Conservation (phyloP, 2,113 vertebrate genomes). For the Peromyscus leucopus region DNA sequence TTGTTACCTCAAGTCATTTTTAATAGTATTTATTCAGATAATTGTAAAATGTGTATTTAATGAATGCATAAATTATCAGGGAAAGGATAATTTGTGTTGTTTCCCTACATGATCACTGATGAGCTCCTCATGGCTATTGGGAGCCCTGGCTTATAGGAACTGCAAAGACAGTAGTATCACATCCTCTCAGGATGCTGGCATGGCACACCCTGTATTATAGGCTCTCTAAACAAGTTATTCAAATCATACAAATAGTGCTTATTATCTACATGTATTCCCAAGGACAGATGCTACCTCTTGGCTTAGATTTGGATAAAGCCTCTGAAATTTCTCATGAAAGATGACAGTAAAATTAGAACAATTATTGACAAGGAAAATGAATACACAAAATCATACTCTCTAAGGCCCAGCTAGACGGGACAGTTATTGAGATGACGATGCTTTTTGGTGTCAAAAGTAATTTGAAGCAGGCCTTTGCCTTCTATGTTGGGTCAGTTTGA, state of each 20-base stretch:
- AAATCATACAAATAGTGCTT: not conserved
- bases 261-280: not conserved
- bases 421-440: not conserved
- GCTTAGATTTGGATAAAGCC: not conserved
- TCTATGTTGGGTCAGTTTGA: not conserved
- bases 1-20: not conserved
- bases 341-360: not conserved
- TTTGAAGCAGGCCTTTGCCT: not conserved
- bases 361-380: not conserved
- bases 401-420: not conserved
- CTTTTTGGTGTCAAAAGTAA: constrained; percentile 29
- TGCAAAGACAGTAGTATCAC: not conserved
- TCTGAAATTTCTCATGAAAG: constrained; percentile 41
- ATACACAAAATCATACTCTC: not conserved
- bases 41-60: not conserved
- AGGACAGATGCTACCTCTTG: not conserved
- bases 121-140: not conserved
- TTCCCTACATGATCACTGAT: not conserved
- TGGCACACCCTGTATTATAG: fast-evolving
- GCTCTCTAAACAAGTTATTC: not conserved
- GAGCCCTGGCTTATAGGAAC: not conserved
- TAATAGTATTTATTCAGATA: not conserved
- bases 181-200: not conserved
- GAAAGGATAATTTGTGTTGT: not conserved
- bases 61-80: not conserved